These are phyloP conservation scores for Tachina grossa DNA, from an alignment of 2,888 invertebrate species.

Conservation along the genomic window DNA sequence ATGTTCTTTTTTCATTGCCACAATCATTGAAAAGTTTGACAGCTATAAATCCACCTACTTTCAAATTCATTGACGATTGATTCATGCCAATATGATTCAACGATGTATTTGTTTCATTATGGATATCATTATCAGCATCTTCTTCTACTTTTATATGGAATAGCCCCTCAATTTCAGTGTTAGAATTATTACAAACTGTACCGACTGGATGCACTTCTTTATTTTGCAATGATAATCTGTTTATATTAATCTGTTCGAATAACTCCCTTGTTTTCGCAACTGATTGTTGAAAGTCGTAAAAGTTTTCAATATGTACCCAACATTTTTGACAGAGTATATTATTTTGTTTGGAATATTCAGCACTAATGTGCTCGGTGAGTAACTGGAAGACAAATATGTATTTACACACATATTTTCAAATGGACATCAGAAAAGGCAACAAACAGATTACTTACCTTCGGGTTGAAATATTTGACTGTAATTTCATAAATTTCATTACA, in stretches of 20 bases:
- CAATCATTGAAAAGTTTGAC: no score
- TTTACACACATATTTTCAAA: background rate
- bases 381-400: slow-evolving; percentile 18
- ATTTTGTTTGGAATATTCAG: background rate
- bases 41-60: no score
- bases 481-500: slow-evolving; percentile 46
- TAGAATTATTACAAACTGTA: no score
- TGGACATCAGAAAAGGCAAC: no score
- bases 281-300: slow-evolving; percentile 51
- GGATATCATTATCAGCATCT: background rate
- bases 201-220: no score
- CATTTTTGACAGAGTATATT: slow-evolving; percentile 41
- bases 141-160: background rate
- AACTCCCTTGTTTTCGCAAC: slow-evolving; percentile 18
- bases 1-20: no score
- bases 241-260: no score
- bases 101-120: background rate
- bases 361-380: background rate
- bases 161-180: no score
- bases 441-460: slow-evolving; percentile 20
- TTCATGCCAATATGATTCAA: no score
- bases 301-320: slow-evolving; percentile 56
- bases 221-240: no score
- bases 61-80: no score
- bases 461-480: slow-evolving; percentile 58